Evolutionary conservation across 2,888 invertebrate genomes (phyloP).

Genomic region (Ophonus ardosiacus): DNA sequence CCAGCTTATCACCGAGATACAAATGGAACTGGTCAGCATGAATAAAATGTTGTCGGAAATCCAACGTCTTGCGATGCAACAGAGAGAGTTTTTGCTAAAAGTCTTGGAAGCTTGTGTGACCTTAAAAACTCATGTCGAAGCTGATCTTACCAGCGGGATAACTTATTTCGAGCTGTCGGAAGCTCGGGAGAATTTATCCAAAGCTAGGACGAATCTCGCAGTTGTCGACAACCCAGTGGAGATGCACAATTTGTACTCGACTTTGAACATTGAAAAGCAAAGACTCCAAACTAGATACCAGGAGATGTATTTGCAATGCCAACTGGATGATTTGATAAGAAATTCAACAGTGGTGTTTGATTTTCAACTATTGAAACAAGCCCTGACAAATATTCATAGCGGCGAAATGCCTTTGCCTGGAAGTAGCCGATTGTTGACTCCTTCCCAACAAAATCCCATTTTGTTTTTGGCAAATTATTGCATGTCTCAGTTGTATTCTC

Average conservation of each 20-base stretch:
- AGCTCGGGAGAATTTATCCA: conserved; percentile 81
- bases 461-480: conserved; percentile 87
- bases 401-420: conserved; percentile 77
- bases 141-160: conserved; percentile 84
- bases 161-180: conserved; percentile 83
- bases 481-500: conserved; percentile 84
- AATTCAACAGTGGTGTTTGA: conserved; percentile 83
- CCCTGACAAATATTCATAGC: conserved; percentile 81
- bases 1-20: conserved; percentile 82
- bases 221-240: conserved; percentile 80
- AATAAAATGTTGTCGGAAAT: conserved; percentile 84
- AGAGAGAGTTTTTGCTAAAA: conserved; percentile 84
- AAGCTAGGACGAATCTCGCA: conserved; percentile 80
- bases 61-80: conserved; percentile 83
- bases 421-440: conserved; percentile 71
- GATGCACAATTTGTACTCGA: conserved; percentile 80
- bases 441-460: conserved; percentile 82
- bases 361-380: conserved; percentile 82
- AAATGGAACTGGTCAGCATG: conserved; percentile 82
- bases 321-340: conserved; percentile 83
- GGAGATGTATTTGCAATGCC: conserved; percentile 85
- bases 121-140: conserved; percentile 86
- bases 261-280: conserved; percentile 82
- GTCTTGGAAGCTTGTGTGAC: conserved; percentile 86
- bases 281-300: conserved; percentile 83